phyloP scores from a whole-genome alignment of 1,140 invertebrate genomes.

The Bombus picipes region DNA sequence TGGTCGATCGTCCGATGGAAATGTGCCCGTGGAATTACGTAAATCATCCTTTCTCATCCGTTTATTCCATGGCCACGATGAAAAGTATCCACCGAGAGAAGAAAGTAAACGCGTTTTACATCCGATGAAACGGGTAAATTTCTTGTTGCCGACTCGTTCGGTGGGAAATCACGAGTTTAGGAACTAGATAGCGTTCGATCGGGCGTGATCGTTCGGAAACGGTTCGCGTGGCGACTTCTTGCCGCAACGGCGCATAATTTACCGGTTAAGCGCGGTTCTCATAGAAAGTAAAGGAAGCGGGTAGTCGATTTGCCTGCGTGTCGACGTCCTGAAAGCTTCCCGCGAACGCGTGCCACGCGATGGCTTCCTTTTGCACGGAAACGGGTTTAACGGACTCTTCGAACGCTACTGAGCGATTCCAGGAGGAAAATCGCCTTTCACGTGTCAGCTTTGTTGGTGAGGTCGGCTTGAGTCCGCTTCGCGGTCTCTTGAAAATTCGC shows the following conservation, averaged over 20 bases:
- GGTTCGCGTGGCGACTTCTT: neutral
- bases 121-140: neutral
- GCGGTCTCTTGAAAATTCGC: neutral
- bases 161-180: neutral
- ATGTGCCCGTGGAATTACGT: constrained; percentile 20
- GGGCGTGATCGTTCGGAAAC: constrained; percentile 12
- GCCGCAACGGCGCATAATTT: constrained; percentile 15
- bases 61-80: neutral
- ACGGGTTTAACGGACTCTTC: constrained; percentile 43
- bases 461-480: neutral
- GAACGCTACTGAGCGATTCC: neutral
- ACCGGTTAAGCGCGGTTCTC: constrained; percentile 37
- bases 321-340: constrained; percentile 41
- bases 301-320: constrained; percentile 42
- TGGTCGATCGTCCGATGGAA: constrained; percentile 10
- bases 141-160: neutral
- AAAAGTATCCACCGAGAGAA: neutral
- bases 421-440: constrained; percentile 12
- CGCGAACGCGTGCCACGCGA: constrained; percentile 41
- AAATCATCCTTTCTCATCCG: constrained; percentile 20
- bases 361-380: constrained; percentile 35
- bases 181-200: neutral
- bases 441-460: neutral
- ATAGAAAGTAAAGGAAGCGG: constrained; percentile 46
- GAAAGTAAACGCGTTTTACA: neutral